Base-by-base conservation (phyloP, 2,888 invertebrate species). In the Microctonus hyperodae region DNA sequence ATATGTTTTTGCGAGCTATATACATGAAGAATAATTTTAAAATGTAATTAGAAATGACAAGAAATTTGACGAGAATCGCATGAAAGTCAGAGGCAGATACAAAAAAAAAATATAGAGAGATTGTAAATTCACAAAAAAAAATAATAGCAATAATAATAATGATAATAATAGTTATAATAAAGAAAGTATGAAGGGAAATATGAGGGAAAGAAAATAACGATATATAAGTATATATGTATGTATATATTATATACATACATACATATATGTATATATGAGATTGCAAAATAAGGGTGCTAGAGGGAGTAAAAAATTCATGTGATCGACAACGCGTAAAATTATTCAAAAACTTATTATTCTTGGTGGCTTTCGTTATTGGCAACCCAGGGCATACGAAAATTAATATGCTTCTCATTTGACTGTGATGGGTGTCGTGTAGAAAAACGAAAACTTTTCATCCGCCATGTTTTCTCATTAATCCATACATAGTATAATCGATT, bases 311-410 rank as follows among this genome's bases (percentile, higher is more conserved):
- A n/a, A 73, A 73, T 75, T 75, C 74, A 73, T 72, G 72, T 72
- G 74, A 74, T 76, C 75, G 73, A 67, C 70, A 71, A 74, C 70
- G 75, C 74, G 75, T 75, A 71, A 76, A 76, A 76, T 75, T 75
- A 75, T 76, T 75, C 75, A 65, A 69, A 70, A 75, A 74, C 72
- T 74, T 76, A 75, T 76, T 75, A 74, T 74, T 75, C 72, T 66
- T 69, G 69, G 62, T 69, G 70, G 70, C 72, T 67, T 64, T 70
- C 66, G 70, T 67, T 66, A 69, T 69, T 71, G 69, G 71, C 65
- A 72, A 72, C 65, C 51, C 62, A 22, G 33, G 37, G 23, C 31
- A 64, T 74, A 74, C 73, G 74, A 73, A 76, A 74, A 75, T 76
- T 74, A 74, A 71, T 73, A 74, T 69, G 70, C 68, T 69, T 68